Evolutionary conservation across 1,140 invertebrate species (phyloP).

Genomic region (Penaeus japonicus): DNA sequence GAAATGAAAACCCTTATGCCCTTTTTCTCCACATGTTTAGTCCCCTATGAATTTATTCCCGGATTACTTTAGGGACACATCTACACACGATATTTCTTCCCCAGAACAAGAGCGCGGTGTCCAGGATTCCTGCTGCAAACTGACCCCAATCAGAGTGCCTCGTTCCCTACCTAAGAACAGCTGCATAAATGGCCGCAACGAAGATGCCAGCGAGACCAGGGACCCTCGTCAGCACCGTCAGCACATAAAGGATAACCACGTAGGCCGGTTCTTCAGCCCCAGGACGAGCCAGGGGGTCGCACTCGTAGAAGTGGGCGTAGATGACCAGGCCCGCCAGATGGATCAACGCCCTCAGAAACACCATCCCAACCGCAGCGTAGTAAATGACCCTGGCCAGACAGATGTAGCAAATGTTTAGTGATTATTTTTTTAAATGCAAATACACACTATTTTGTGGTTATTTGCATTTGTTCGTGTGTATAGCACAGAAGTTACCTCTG

Average conservation of each 20-base stretch:
- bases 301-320: conserved; percentile 62
- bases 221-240: conserved; percentile 44
- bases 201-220: conserved; percentile 56
- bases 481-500: conserved; percentile 27
- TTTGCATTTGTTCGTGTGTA: no score
- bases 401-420: neutral
- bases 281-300: conserved; percentile 62
- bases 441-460: no score
- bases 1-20: no score
- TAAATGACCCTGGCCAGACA: conserved; percentile 44
- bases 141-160: neutral
- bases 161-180: conserved; percentile 73
- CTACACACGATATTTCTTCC: no score
- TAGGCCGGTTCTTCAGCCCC: neutral
- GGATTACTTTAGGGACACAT: no score
- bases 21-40: no score
- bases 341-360: conserved; percentile 52
- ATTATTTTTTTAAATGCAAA: no score
- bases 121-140: neutral
- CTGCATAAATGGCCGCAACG: conserved; percentile 76
- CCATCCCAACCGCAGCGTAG: conserved; percentile 53
- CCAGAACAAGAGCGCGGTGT: neutral
- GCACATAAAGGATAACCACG: conserved; percentile 48
- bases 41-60: no score
- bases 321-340: conserved; percentile 62